Evolutionary conservation across 1,140 invertebrate genomes (phyloP).

Genomic region (Temnothorax curvispinosus): DNA sequence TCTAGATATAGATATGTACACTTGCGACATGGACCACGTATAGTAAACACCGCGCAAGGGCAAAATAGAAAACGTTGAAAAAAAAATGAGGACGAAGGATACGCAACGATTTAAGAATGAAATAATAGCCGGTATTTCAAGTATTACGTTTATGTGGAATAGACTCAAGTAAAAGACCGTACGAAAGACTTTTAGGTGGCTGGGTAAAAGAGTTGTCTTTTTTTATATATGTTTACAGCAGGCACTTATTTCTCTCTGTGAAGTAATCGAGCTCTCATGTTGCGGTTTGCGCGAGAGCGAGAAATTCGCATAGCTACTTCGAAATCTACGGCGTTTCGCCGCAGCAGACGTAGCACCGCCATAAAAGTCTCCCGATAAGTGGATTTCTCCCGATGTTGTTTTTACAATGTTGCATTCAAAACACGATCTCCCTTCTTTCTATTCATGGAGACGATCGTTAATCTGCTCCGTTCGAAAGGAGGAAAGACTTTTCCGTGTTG

Average conservation of each 20-base stretch:
- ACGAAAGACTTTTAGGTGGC: neutral
- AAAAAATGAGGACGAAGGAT: neutral
- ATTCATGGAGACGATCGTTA: slow-evolving; percentile 5
- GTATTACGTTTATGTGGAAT: neutral
- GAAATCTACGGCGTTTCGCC: slow-evolving; percentile 58
- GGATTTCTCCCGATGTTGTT: slow-evolving; percentile 66
- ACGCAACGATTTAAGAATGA: neutral
- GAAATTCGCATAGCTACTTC: slow-evolving; percentile 55
- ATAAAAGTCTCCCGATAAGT: slow-evolving; percentile 69
- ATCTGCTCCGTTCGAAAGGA: slow-evolving; percentile 7
- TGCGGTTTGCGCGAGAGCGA: slow-evolving; percentile 17
- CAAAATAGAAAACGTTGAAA: neutral
- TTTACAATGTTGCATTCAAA: slow-evolving; percentile 64
- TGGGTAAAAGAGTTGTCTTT: neutral
- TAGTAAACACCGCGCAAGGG: neutral
- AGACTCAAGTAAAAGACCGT: neutral
- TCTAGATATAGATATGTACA: neutral
- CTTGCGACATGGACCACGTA: neutral
- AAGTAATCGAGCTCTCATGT: slow-evolving; percentile 14
- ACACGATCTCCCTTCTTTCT: slow-evolving; percentile 67
- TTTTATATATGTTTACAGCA: neutral
- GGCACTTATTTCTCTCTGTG: neutral
- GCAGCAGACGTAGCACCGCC: slow-evolving; percentile 47
- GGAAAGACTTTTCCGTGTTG: slow-evolving; percentile 12
- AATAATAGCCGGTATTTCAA: slow-evolving; percentile 8